Conservation (phyloP, 2,888 invertebrate species). For the Troides aeacus region DNA sequence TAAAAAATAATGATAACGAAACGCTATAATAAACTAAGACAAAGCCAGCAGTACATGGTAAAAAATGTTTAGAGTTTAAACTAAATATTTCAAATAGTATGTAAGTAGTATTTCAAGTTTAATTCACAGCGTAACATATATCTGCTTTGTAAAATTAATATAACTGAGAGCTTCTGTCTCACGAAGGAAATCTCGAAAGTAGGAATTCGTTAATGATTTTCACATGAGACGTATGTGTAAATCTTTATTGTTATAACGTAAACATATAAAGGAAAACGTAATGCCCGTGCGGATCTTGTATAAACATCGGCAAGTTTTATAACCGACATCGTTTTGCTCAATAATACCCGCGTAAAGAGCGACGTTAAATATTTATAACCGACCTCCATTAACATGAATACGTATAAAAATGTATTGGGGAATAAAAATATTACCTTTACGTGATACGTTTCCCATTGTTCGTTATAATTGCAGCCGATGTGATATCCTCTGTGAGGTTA, state of each 20-base stretch:
- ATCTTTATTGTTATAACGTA: conserved; percentile 25
- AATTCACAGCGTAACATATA: neutral
- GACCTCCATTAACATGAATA: neutral
- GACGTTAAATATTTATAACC: conserved; percentile 23
- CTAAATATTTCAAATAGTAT: no score
- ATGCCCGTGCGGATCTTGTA: conserved; percentile 19
- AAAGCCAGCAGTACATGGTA: no score
- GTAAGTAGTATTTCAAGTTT: neutral
- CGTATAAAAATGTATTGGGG: neutral
- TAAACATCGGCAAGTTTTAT: conserved; percentile 39
- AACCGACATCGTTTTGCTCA: conserved; percentile 25
- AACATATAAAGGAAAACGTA: conserved; percentile 17
- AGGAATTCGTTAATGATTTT: neutral
- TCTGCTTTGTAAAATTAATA: neutral
- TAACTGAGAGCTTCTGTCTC: neutral
- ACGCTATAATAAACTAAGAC: no score
- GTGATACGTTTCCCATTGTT: conserved; percentile 68
- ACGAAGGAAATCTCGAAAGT: conserved; percentile 8
- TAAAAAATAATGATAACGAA: neutral
- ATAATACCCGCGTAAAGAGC: conserved; percentile 27
- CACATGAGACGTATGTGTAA: neutral
- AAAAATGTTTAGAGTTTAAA: neutral
- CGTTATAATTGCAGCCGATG: conserved; percentile 45
- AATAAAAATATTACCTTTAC: conserved; percentile 47
- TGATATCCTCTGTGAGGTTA: conserved; percentile 24